Conservation (phyloP, 2,797 vertebrate species). For the Mormyrus hasselquistii region DNA sequence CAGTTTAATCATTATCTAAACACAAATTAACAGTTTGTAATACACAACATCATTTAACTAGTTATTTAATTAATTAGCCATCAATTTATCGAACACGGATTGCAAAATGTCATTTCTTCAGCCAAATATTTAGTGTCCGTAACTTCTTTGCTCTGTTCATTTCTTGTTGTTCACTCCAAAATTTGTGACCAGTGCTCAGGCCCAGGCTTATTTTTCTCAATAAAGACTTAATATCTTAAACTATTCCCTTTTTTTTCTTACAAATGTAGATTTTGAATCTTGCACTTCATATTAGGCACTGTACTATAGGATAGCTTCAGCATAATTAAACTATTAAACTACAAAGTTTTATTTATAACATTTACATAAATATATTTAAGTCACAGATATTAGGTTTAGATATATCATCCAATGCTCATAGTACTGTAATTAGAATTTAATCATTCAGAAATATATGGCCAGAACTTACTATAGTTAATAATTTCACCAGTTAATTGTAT, state of each 20-base stretch:
- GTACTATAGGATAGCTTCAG: neutral
- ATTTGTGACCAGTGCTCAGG: neutral
- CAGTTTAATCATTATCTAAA: neutral
- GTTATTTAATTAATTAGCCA: neutral
- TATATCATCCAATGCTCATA: neutral
- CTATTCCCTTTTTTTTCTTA: neutral
- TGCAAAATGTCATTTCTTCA: slow-evolving; percentile 4
- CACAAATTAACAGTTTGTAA: neutral
- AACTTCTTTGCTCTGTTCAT: neutral
- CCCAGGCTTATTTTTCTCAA: neutral
- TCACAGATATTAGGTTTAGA: neutral
- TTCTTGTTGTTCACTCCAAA: neutral
- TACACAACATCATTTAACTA: neutral
- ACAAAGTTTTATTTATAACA: neutral
- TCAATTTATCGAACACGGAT: neutral
- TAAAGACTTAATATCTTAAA: neutral
- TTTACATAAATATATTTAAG: neutral
- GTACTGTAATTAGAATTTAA: neutral
- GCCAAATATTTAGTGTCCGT: neutral
- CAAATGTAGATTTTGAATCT: neutral
- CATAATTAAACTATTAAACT: neutral
- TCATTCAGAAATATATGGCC: neutral
- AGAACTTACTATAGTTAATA: neutral
- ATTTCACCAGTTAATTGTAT: neutral
- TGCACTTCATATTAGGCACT: neutral